phyloP scores from a whole-genome alignment of 1,140 invertebrate species.

The Eubasilissa regina region DNA sequence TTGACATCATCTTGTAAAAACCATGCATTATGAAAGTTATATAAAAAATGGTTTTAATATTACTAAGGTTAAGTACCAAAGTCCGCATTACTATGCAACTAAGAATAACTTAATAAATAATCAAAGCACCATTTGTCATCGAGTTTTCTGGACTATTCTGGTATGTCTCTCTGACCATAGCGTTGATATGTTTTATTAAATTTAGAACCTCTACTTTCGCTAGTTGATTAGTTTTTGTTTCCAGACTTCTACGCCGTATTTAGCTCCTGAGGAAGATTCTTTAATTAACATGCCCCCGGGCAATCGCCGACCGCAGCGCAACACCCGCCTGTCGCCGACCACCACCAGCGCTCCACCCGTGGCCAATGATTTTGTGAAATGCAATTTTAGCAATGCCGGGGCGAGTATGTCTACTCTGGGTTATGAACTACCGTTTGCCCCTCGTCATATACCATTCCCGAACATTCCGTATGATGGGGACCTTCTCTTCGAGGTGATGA shows the following conservation, averaged over 20 bases:
- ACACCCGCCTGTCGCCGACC: constrained; percentile 37
- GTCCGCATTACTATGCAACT: too few species aligned
- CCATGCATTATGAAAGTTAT: too few species aligned
- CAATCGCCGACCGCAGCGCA: constrained; percentile 41
- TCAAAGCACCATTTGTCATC: too few species aligned
- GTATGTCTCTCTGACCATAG: too few species aligned
- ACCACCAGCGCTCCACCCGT: background rate
- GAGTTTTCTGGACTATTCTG: too few species aligned
- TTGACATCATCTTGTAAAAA: too few species aligned
- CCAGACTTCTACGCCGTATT: constrained; percentile 41
- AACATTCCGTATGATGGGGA: constrained; percentile 87
- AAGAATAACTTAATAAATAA: too few species aligned
- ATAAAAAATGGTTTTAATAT: too few species aligned
- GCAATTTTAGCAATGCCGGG: constrained; percentile 23
- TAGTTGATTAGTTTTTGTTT: constrained; percentile 5
- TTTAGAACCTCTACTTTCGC: too few species aligned
- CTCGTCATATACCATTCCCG: constrained; percentile 90
- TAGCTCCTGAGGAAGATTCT: constrained; percentile 42
- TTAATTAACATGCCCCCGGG: constrained; percentile 46
- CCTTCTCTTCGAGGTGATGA: constrained; percentile 89
- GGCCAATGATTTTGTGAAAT: constrained; percentile 50
- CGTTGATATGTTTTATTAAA: too few species aligned
- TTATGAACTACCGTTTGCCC: constrained; percentile 64
- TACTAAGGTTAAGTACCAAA: too few species aligned
- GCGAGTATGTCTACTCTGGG: constrained; percentile 22